A percentile compares a stretch with the other conserved stretches of the same genome.
These are phyloP conservation scores for Lamellibrachia satsuma DNA, from an alignment of 2,888 invertebrate species.

Conservation along the genomic window DNA sequence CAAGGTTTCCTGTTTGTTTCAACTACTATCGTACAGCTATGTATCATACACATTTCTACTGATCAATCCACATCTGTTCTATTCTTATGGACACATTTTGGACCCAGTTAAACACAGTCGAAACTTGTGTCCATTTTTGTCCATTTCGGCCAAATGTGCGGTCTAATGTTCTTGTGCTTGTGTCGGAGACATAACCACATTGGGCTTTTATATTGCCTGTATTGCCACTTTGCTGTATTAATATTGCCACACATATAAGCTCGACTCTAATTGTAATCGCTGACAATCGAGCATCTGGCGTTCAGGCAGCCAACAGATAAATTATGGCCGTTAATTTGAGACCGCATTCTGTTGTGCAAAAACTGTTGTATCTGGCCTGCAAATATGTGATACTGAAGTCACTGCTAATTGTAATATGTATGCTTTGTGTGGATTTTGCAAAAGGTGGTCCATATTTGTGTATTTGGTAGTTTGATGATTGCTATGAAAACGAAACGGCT, in stretches of 20 bases:
- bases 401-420: neutral
- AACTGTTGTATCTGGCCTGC: neutral
- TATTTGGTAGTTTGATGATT: neutral
- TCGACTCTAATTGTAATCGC: neutral
- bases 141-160: neutral
- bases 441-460: neutral
- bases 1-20: neutral
- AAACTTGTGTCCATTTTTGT: neutral
- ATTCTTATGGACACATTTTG: too few relatives aligned
- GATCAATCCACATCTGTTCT: neutral
- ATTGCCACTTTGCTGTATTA: neutral
- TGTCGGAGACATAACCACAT: neutral
- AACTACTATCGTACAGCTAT: neutral
- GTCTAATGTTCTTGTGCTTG: neutral
- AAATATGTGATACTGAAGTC: neutral
- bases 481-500: neutral
- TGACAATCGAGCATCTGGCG: slow-evolving; percentile 6
- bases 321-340: neutral
- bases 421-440: neutral
- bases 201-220: neutral
- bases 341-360: neutral
- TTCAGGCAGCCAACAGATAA: neutral
- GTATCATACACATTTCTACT: neutral
- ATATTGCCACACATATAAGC: neutral
- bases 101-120: neutral